Conservation (phyloP, 2,888 invertebrate species). For the Tetropium fuscum region DNA sequence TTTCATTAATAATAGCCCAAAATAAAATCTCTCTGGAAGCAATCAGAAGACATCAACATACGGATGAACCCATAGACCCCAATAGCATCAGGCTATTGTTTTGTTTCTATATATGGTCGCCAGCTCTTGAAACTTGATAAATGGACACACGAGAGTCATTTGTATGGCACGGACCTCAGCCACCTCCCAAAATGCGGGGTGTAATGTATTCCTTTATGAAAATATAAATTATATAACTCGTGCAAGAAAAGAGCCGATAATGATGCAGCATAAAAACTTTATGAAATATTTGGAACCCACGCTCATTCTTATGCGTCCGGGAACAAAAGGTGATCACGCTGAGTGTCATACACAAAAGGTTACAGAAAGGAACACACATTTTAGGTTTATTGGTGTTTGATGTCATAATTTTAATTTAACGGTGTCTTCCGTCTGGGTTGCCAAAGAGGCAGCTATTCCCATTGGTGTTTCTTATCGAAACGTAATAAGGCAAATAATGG, state of each 20-base stretch:
- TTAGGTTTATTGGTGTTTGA: slow-evolving; percentile 30
- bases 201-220: slow-evolving; percentile 47
- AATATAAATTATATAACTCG: slow-evolving; percentile 45
- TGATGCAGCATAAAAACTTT: slow-evolving; percentile 30
- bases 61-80: slow-evolving; percentile 30
- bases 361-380: slow-evolving; percentile 11
- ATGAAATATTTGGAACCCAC: slow-evolving; percentile 30
- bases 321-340: slow-evolving; percentile 29
- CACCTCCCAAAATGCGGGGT: slow-evolving; percentile 46
- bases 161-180: slow-evolving; percentile 41
- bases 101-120: slow-evolving; percentile 37
- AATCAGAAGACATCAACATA: slow-evolving; percentile 37
- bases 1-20: too few species aligned
- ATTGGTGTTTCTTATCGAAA: too few species aligned
- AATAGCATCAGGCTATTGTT: slow-evolving; percentile 33
- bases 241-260: slow-evolving; percentile 25
- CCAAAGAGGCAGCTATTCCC: too few species aligned
- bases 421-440: slow-evolving; percentile 16
- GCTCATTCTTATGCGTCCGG: slow-evolving; percentile 25
- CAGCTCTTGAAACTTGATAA: slow-evolving; percentile 41
- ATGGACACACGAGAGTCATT: slow-evolving; percentile 47
- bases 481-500: neutral
- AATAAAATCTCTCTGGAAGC: too few species aligned
- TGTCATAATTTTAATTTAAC: slow-evolving; percentile 30
- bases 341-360: slow-evolving; percentile 27